A percentile compares a stretch with the other conserved stretches of the same genome.
Evolutionary conservation across 2,888 invertebrate species (phyloP).

Genomic region (Athripsodes cinereus): DNA sequence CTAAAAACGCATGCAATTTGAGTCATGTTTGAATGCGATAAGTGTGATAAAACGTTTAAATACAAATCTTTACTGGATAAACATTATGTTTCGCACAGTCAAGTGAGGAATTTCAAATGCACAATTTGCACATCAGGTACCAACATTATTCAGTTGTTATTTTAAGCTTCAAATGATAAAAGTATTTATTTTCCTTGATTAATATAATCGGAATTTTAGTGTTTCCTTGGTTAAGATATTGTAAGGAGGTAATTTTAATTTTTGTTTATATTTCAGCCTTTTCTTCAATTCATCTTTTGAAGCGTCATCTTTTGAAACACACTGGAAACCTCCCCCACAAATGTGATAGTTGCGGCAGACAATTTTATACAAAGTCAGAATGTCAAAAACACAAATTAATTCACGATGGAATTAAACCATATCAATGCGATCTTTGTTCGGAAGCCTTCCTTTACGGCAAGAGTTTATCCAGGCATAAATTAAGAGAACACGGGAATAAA

Average conservation of each 20-base stretch:
- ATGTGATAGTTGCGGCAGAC: constrained; percentile 37
- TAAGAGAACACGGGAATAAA: constrained; percentile 16
- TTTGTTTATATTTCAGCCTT: constrained; percentile 19
- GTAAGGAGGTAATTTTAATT: no score
- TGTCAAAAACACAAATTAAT: constrained; percentile 35
- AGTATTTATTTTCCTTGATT: not conserved
- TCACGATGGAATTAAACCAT: constrained; percentile 36
- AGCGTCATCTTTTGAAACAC: constrained; percentile 21
- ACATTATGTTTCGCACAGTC: constrained; percentile 43
- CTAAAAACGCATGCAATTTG: no score
- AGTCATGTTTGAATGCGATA: constrained; percentile 8
- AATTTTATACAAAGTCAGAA: constrained; percentile 35
- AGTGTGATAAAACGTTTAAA: constrained; percentile 37
- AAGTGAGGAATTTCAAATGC: constrained; percentile 38
- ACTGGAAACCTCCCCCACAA: constrained; percentile 14
- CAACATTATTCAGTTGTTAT: not conserved
- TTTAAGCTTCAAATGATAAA: not conserved
- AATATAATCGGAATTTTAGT: no score
- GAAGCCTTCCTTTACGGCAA: constrained; percentile 19
- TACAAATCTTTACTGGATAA: constrained; percentile 39
- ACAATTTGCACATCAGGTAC: constrained; percentile 29
- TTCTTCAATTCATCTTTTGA: constrained; percentile 8
- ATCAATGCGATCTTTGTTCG: constrained; percentile 32
- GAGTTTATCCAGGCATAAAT: constrained; percentile 17
- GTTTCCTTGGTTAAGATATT: no score